Evolutionary conservation across 2,113 vertebrate species (phyloP), one percentile per base, ranked within the genome.

Genomic region (Urocynchramus pylzowi): DNA sequence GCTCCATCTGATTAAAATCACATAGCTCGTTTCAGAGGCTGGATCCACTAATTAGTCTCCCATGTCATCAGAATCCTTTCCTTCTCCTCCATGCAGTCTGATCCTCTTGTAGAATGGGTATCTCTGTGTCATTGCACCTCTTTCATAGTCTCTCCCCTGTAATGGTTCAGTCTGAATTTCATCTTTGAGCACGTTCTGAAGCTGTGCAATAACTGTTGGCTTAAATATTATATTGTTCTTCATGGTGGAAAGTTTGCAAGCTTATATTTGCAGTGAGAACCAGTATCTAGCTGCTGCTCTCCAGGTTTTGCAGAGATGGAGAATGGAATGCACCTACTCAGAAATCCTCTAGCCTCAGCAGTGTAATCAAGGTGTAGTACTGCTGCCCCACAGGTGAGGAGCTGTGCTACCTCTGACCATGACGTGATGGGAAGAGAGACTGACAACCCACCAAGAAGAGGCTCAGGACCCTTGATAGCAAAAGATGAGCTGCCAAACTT

Each of bases 21-120:
- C 59, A 30, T 45, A 91, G 81, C 80, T 97, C 91, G 44, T 74
- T 94, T 92, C 71, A 91, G 83, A 94, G 57, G 18, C 26, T 90
- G 61, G 44, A 76, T 74, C 33, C 26, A 87, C 41, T 89, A 90
- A 93, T 37, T 83, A 53, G 44, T 52, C 76, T 81, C 54, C 87
- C 85, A 74, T 90, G 75, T 54, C 35, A 52, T 39, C 27, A 79
- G 50, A 82, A 47, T 65, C 37, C 41, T 78, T n/a, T 15, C 31
- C 15, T 70, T 41, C 6, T 91, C 53, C 52, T 84, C 28, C 21
- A 45, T 26, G 52, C 10, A 61, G 30, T 35, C 45, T 80, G 50
- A 67, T 42, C 37, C 60, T 79, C 37, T 52, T 74, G 78, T 44
- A 89, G 67, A 70, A 70, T 4, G 8, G 30, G 5, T 19, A 37